Percentiles rank a stretch among this genome's conserved stretches.
These are phyloP conservation scores for Tonatia bakeri DNA, from an alignment of 2,113 vertebrate species.

Conservation along the genomic window DNA sequence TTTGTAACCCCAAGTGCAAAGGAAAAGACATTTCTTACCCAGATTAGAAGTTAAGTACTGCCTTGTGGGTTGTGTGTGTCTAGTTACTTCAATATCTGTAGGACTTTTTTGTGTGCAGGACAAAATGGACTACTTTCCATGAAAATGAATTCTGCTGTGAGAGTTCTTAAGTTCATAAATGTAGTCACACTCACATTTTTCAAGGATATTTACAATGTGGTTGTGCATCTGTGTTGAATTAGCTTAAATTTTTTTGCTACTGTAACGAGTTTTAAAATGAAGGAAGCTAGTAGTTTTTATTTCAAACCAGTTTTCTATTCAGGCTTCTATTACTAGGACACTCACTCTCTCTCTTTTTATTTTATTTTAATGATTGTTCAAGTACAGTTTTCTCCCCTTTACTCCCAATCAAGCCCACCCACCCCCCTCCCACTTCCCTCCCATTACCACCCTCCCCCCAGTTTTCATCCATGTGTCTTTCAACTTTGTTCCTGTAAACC, in stretches of 20 bases:
- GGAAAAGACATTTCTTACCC: not conserved
- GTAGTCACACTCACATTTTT: not conserved
- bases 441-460: no score
- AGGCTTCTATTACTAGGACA: slow-evolving; percentile 14
- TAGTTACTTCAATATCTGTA: not conserved
- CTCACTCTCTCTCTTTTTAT: not conserved
- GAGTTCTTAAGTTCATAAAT: not conserved
- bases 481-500: no score
- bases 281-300: not conserved
- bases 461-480: no score
- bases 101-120: not conserved
- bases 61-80: not conserved
- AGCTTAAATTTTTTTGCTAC: slow-evolving; percentile 13
- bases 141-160: not conserved
- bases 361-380: no score
- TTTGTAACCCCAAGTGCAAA: not conserved
- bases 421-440: no score
- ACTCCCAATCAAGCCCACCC: no score
- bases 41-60: not conserved
- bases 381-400: no score
- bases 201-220: not conserved
- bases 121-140: not conserved
- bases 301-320: slow-evolving; percentile 33
- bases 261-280: slow-evolving; percentile 38
- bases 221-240: slow-evolving; percentile 27